phyloP scores from a whole-genome alignment of 2,113 vertebrate genomes.

The Dicentrarchus labrax region DNA sequence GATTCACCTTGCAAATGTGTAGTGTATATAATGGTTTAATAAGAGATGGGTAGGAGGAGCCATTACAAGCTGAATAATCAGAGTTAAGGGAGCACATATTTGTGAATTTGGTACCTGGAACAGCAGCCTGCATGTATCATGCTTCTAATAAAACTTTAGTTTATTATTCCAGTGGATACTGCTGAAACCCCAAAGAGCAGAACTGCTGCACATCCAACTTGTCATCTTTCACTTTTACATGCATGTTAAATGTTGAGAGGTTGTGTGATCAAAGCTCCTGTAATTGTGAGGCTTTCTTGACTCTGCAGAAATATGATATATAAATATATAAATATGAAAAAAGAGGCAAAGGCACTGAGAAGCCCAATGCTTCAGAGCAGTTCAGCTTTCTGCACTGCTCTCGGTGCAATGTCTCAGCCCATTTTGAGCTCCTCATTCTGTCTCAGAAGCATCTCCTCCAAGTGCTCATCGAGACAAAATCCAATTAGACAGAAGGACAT shows the following conservation, averaged over 20 bases:
- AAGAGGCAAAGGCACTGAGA: not conserved
- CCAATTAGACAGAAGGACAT: slow-evolving; percentile 51
- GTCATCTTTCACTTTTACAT: not conserved
- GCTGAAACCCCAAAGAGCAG: not conserved
- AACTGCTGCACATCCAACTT: not conserved
- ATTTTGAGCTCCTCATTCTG: slow-evolving; percentile 23
- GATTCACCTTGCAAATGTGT: not conserved
- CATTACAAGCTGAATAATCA: not conserved
- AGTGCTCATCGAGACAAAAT: slow-evolving; percentile 44
- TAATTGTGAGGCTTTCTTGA: not conserved
- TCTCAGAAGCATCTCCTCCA: slow-evolving; percentile 30
- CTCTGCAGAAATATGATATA: not conserved
- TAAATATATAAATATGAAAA: not conserved
- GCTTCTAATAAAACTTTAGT: not conserved
- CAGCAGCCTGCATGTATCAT: not conserved
- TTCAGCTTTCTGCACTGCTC: not conserved
- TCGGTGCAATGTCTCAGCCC: slow-evolving; percentile 1
- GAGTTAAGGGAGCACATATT: not conserved
- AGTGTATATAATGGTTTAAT: not conserved
- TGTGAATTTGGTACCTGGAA: not conserved
- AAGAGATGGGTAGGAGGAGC: not conserved
- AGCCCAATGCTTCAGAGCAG: not conserved
- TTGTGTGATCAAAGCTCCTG: not conserved
- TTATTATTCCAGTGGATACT: not conserved
- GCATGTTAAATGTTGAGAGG: not conserved